Percentiles rank a stretch among this genome's conserved stretches.
Conservation (phyloP, 2,113 vertebrate species). For the Paratilapia polleni region DNA sequence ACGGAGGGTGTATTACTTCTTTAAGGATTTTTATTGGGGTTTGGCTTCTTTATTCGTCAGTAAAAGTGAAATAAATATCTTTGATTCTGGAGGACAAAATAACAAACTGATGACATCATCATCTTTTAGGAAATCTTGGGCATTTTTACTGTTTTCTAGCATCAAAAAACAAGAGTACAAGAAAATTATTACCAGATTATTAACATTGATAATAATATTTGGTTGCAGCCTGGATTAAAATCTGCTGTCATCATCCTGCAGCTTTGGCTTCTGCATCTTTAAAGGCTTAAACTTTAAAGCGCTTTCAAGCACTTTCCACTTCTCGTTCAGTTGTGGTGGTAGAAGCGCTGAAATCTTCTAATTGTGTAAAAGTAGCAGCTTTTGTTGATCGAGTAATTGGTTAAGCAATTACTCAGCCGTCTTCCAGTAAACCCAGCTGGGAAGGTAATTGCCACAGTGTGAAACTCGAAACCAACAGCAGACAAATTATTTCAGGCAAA, state of each 20-base stretch:
- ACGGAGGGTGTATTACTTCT: neutral
- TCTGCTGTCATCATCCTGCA: neutral
- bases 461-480: slow-evolving; percentile 9
- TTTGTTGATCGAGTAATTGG: neutral
- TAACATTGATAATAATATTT: neutral
- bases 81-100: neutral
- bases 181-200: neutral
- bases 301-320: neutral
- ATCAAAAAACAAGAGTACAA: neutral
- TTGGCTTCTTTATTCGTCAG: neutral
- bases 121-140: neutral
- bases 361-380: neutral
- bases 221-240: neutral
- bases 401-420: neutral
- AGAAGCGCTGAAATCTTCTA: neutral
- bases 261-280: neutral
- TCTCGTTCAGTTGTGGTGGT: neutral
- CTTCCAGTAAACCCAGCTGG: neutral
- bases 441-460: neutral
- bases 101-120: neutral
- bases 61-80: no score
- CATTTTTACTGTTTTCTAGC: neutral
- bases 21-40: neutral
- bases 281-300: neutral
- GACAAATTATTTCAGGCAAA: neutral